Conservation (phyloP, 2,888 invertebrate genomes). For the Andrena haemorrhoa region DNA sequence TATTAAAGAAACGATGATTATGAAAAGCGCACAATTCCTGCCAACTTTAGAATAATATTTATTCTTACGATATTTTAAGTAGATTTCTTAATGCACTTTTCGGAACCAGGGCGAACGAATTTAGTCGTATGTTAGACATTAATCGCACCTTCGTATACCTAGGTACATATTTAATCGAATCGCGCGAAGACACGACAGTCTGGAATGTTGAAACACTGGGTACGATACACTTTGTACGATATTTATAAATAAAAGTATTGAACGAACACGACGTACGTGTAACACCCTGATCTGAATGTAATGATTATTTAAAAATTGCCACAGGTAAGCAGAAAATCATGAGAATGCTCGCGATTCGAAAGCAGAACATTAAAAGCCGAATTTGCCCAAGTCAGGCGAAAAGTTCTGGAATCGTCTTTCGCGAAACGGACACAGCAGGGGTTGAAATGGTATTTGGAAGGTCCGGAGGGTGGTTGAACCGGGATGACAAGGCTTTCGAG, state of each 20-base stretch:
- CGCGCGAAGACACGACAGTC: not conserved
- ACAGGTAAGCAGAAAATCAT: not conserved
- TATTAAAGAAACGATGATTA: not conserved
- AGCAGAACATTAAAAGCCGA: not conserved
- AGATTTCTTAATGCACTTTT: not conserved
- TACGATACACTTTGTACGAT: slow-evolving; percentile 25
- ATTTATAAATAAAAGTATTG: slow-evolving; percentile 31
- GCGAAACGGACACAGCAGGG: slow-evolving; percentile 3
- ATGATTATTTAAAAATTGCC: slow-evolving; percentile 3
- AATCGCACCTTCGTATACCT: not conserved
- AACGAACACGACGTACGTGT: not conserved
- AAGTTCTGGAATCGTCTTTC: slow-evolving; percentile 35
- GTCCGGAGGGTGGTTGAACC: slow-evolving; percentile 45
- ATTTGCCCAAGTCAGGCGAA: slow-evolving; percentile 18
- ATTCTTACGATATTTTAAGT: slow-evolving; percentile 28
- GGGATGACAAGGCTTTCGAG: slow-evolving; percentile 54
- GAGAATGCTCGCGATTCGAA: not conserved
- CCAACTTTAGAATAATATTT: slow-evolving; percentile 42
- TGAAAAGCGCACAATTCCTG: slow-evolving; percentile 1
- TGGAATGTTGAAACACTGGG: not conserved
- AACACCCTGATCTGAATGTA: not conserved
- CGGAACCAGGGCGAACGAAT: not conserved
- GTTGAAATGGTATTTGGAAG: slow-evolving; percentile 47
- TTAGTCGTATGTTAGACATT: not conserved
- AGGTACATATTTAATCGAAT: not conserved